Base-by-base conservation (phyloP, 2,797 vertebrate species). In the Acanthopagrus latus region DNA sequence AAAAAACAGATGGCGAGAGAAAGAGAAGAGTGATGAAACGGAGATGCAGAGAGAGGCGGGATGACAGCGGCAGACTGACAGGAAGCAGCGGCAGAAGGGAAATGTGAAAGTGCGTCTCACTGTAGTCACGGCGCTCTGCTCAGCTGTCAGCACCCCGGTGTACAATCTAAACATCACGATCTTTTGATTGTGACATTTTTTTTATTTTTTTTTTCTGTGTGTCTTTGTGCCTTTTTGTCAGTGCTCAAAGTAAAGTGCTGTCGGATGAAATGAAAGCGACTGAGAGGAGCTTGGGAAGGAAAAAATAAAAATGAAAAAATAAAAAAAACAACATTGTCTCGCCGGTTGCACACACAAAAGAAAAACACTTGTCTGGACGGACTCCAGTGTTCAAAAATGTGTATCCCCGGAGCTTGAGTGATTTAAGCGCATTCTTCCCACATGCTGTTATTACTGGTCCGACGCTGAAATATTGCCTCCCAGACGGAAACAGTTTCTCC, bases 181-280 rank as follows among this genome's bases (percentile, higher is more conserved):
- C n/a, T 84, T 91, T 88, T 92, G 86, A 91, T 88, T 75, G 80
- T 69, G 82, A 81, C 82, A 46, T 76, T 76, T 82, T 64, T 80
- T 57, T 76, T 82, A 64, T 80, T 57, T 74, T 29, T 2, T 27
- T 2, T 27, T 4, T 27, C 2, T 29, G 29, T 33, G 29, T 33
- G 69, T 71, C 64, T 85, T 69, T 81, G 46, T 29, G 71, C 68
- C 78, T 85, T 87, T 87, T 76, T 64, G 69, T 82, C 59, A 74
- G 41, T 59, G 74, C 84, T 90, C 84, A 83, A 68, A 82, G 77
- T 88, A 88, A 88, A 89, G 82, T 76, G 83, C 75, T 82, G 87
- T 86, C 57, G 78, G 80, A 76, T 20, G 20, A 84, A 90, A 91
- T 86, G 67, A 84, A 92, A 92, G 84, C 78, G 33, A 43, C 56